Percentiles rank a stretch among this genome's conserved stretches.
These are phyloP conservation scores for Chydorus sphaericus DNA, from an alignment of 2,888 invertebrate species.

Conservation along the genomic window DNA sequence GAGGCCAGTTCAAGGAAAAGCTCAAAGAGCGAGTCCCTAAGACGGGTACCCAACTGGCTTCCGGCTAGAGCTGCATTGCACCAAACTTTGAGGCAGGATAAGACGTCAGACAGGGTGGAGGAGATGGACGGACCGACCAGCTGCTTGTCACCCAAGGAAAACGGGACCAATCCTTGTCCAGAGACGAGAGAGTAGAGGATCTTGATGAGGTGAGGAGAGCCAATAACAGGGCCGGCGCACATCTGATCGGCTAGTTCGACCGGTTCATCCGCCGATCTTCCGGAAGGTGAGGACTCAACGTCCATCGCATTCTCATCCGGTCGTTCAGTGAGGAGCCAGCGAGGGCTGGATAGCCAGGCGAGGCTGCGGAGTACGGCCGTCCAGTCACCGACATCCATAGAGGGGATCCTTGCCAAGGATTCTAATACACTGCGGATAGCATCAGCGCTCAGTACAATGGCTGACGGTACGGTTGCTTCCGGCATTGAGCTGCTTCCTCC, in stretches of 20 bases:
- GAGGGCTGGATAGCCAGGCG: conserved; percentile 10
- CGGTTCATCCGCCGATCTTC: too few relatives aligned
- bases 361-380: conserved; percentile 5
- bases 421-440: conserved; percentile 49
- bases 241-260: conserved; percentile 9
- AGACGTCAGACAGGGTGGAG: conserved; percentile 5
- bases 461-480: conserved; percentile 36
- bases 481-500: conserved; percentile 18
- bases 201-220: neutral
- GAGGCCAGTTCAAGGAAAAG: conserved; percentile 8
- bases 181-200: conserved; percentile 8
- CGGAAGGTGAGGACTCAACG: neutral
- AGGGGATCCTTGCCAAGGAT: conserved; percentile 35
- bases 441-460: conserved; percentile 45
- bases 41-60: neutral
- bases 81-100: conserved; percentile 11
- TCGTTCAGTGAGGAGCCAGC: neutral
- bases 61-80: conserved; percentile 8
- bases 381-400: conserved; percentile 13
- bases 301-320: neutral
- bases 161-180: conserved; percentile 9
- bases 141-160: conserved; percentile 1
- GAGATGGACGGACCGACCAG: conserved; percentile 10
- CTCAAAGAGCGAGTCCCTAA: neutral
- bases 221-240: conserved; percentile 9